phyloP scores from a whole-genome alignment of 2,113 vertebrate species.

The Pseudonaja textilis region DNA sequence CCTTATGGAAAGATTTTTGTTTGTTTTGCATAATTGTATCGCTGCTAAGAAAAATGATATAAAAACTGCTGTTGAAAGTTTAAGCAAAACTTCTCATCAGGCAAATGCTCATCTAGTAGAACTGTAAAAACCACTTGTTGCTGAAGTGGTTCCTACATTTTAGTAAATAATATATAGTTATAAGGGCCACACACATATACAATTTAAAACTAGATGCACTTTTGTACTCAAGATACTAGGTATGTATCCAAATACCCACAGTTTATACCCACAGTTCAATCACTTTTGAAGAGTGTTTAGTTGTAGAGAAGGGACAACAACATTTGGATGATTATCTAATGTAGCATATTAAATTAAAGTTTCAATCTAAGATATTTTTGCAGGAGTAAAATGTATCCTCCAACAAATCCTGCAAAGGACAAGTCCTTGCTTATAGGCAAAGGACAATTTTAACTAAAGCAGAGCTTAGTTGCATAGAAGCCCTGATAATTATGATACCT shows the following conservation, averaged over 20 bases:
- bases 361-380: not conserved
- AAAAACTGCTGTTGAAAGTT: not conserved
- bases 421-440: not conserved
- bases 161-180: not conserved
- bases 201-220: not conserved
- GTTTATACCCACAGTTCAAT: not conserved
- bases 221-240: not conserved
- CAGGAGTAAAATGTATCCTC: not conserved
- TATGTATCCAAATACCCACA: not conserved
- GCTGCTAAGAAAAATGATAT: not conserved
- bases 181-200: not conserved
- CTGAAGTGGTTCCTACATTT: not conserved
- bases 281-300: not conserved
- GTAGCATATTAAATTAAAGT: not conserved
- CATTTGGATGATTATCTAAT: not conserved
- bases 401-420: not conserved
- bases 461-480: not conserved
- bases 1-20: conserved; percentile 1
- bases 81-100: not conserved
- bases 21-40: not conserved
- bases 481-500: not conserved
- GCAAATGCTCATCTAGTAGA: not conserved
- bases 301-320: not conserved
- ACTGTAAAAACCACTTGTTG: not conserved
- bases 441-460: not conserved